phyloP scores from a whole-genome alignment of 1,140 invertebrate species.

The Bombus confusus region DNA sequence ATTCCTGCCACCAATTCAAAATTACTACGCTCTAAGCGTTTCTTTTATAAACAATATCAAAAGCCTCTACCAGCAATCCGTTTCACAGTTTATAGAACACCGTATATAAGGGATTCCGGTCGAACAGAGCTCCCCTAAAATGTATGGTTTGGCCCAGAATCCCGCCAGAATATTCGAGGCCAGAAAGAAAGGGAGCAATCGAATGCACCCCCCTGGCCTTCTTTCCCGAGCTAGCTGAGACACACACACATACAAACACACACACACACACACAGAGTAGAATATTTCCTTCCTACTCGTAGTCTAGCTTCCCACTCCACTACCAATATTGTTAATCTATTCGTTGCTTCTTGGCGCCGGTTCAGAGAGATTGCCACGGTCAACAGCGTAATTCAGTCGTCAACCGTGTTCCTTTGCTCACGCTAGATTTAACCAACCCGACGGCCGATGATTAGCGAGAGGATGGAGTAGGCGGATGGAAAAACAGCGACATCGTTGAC shows the following conservation, averaged over 20 bases:
- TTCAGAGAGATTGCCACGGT: conserved; percentile 57
- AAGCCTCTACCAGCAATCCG: neutral
- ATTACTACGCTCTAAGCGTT: neutral
- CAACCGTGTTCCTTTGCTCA: conserved; percentile 23
- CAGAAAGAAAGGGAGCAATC: conserved; percentile 41
- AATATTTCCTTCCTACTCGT: neutral
- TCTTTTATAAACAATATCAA: neutral
- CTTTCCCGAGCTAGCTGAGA: neutral
- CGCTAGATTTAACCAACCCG: conserved; percentile 30
- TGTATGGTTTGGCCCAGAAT: conserved; percentile 51
- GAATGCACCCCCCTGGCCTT: conserved; percentile 42
- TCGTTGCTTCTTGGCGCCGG: conserved; percentile 52
- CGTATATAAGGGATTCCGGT: neutral
- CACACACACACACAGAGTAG: too few relatives aligned
- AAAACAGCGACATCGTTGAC: conserved; percentile 8
- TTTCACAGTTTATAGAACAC: neutral
- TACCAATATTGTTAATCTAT: conserved; percentile 65
- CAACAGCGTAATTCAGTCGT: conserved; percentile 59
- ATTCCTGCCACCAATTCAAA: neutral
- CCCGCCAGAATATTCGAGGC: neutral
- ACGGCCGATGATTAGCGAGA: conserved; percentile 15
- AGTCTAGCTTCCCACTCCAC: neutral
- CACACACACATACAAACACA: neutral
- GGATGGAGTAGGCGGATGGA: neutral
- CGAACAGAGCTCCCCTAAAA: conserved; percentile 6